Evolutionary conservation across 2,113 vertebrate species (phyloP).

Genomic region (Daphoenositta chrysoptera): DNA sequence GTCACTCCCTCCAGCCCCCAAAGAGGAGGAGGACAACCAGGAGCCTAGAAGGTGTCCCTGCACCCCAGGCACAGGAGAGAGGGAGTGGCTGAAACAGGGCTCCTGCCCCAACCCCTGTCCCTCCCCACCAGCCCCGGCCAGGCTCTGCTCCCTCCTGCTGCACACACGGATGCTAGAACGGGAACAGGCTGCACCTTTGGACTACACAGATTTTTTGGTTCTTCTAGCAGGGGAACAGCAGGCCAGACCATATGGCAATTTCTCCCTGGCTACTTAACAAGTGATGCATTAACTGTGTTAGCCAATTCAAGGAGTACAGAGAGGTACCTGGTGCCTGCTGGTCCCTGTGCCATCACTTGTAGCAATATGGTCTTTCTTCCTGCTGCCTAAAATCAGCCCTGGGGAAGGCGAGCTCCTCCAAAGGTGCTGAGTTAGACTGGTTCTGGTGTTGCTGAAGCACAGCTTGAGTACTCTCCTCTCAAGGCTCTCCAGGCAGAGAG

Average conservation of each 20-base stretch:
- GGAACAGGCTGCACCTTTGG: background rate
- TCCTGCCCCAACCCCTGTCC: background rate
- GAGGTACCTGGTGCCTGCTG: background rate
- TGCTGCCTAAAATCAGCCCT: background rate
- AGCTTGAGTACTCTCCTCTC: background rate
- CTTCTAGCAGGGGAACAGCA: constrained; percentile 21
- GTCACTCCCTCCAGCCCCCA: background rate
- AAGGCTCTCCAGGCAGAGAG: background rate
- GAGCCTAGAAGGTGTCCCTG: background rate
- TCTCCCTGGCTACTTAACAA: background rate
- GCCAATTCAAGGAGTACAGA: background rate
- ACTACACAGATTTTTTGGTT: background rate
- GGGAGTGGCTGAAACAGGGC: accelerated
- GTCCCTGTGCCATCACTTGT: background rate
- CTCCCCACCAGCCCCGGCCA: background rate
- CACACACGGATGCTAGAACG: accelerated
- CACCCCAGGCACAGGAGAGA: background rate
- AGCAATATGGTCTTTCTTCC: background rate
- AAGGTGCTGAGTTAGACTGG: background rate
- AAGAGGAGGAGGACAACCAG: background rate
- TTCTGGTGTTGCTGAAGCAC: background rate
- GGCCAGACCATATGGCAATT: constrained; percentile 31
- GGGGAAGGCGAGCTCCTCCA: accelerated
- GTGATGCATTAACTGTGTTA: background rate
- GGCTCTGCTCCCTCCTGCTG: background rate